Conservation (phyloP, 2,113 vertebrate species). For the Etheostoma spectabile region DNA sequence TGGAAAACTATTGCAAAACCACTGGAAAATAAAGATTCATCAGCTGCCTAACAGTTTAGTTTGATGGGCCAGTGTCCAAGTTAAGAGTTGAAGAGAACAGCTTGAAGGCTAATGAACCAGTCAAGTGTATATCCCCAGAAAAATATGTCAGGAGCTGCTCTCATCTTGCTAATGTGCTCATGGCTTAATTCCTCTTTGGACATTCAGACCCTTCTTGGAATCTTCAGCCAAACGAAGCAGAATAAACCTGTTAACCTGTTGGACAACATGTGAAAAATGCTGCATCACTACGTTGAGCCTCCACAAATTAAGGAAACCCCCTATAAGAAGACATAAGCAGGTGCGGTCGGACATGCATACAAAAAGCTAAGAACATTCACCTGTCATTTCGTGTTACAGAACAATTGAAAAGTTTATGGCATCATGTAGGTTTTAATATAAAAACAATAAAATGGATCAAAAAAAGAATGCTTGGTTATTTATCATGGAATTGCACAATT, state of each 20-base stretch:
- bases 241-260: slow-evolving; percentile 62
- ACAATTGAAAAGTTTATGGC: background rate
- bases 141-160: slow-evolving; percentile 66
- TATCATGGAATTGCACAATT: background rate
- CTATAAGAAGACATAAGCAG: background rate
- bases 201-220: slow-evolving; percentile 34
- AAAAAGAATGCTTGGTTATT: background rate
- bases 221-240: slow-evolving; percentile 36
- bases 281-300: background rate
- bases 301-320: background rate
- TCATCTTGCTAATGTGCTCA: slow-evolving; percentile 45
- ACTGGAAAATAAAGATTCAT: slow-evolving; percentile 32
- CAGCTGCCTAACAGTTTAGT: slow-evolving; percentile 46
- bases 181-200: slow-evolving; percentile 62
- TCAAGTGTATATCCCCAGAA: slow-evolving; percentile 74
- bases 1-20: slow-evolving; percentile 16
- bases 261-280: slow-evolving; percentile 56
- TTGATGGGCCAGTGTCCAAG: slow-evolving; percentile 46
- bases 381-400: background rate
- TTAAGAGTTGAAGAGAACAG: slow-evolving; percentile 66
- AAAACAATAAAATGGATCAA: background rate
- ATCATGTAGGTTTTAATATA: background rate
- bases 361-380: background rate
- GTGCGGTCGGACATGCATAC: background rate
- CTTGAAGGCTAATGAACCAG: slow-evolving; percentile 76